Percentiles rank a stretch among this genome's conserved stretches.
Conservation (phyloP, 2,797 vertebrate species). For the Oryzias dopingdopingensis region DNA sequence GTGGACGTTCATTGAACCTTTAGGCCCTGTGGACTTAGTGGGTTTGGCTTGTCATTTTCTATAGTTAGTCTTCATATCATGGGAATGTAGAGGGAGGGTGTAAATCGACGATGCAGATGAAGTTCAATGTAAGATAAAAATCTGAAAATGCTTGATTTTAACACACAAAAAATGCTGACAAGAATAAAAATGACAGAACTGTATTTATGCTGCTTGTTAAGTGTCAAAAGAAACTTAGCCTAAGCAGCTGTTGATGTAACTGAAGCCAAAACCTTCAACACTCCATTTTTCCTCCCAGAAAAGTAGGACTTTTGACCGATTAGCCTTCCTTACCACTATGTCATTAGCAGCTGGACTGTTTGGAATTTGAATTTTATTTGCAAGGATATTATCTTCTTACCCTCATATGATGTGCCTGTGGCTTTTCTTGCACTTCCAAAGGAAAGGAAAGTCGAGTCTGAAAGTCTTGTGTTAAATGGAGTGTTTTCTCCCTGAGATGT, state of each 20-base stretch:
- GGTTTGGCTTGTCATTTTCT: conserved; percentile 24
- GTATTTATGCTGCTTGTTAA: not conserved
- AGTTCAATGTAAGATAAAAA: conserved; percentile 12
- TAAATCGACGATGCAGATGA: conserved; percentile 34
- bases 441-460: no score
- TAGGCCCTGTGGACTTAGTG: conserved; percentile 31
- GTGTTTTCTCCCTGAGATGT: no score
- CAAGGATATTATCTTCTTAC: no score
- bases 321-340: not conserved
- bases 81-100: conserved; percentile 46
- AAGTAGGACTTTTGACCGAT: not conserved
- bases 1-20: conserved; percentile 39
- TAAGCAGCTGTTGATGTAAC: conserved; percentile 8
- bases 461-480: no score
- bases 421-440: no score
- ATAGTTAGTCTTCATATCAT: conserved; percentile 21
- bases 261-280: conserved; percentile 2
- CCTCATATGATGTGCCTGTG: no score
- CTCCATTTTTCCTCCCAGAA: conserved; percentile 16
- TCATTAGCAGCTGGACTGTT: not conserved
- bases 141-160: no score
- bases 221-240: conserved; percentile 1
- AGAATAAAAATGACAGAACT: not conserved
- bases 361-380: not conserved
- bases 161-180: not conserved